A percentile compares a stretch with the other conserved stretches of the same genome.
Evolutionary conservation across 2,888 invertebrate species (phyloP).

Genomic region (Ypsolopha sequella): DNA sequence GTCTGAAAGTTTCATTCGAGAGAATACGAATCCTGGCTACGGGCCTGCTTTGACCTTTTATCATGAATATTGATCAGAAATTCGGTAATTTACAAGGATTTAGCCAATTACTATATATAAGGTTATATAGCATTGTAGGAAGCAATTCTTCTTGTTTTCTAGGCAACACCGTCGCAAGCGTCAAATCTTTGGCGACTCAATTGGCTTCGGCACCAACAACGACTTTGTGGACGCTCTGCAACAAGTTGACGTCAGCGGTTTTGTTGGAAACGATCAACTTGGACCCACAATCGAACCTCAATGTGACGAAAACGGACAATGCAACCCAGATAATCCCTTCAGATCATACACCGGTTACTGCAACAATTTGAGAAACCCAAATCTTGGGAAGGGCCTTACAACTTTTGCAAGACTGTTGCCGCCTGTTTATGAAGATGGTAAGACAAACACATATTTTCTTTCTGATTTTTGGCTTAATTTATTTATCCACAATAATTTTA

Average conservation of each 20-base stretch:
- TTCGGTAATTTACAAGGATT: too few species aligned
- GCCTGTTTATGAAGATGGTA: constrained; percentile 89
- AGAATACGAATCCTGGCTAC: too few species aligned
- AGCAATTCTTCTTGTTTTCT: too few species aligned
- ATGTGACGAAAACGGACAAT: constrained; percentile 79
- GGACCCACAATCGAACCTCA: constrained; percentile 75
- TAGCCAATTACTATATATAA: too few species aligned
- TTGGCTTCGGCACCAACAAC: constrained; percentile 58
- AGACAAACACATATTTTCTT: constrained; percentile 14
- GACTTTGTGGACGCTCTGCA: constrained; percentile 83
- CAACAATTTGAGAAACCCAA: constrained; percentile 87
- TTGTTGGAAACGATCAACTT: constrained; percentile 72
- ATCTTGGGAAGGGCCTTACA: constrained; percentile 85
- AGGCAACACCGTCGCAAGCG: constrained; percentile 73
- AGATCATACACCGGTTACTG: constrained; percentile 87
- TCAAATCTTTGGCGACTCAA: constrained; percentile 76
- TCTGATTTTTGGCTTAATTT: too few species aligned
- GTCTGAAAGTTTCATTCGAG: too few species aligned
- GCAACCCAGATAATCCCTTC: constrained; percentile 79
- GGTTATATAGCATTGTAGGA: too few species aligned
- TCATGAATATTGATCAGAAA: too few species aligned
- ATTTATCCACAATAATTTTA: too few species aligned
- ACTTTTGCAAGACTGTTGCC: constrained; percentile 88
- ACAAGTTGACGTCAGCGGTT: constrained; percentile 81
- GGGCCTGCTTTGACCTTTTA: too few species aligned